A percentile compares a stretch with the other conserved stretches of the same genome.
phyloP scores from a whole-genome alignment of 1,140 invertebrate species.

The Oppia nitens region DNA sequence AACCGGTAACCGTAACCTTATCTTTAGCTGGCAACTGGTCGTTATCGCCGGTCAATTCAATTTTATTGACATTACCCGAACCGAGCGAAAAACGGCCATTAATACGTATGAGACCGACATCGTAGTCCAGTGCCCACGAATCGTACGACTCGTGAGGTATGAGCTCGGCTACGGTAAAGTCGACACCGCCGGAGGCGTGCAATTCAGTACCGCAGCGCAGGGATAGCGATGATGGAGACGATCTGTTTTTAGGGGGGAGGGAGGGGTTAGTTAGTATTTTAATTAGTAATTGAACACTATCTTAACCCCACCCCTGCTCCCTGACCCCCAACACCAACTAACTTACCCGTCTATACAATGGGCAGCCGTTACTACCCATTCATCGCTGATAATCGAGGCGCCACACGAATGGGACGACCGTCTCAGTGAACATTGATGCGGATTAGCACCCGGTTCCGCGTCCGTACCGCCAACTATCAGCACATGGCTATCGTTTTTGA shows the following conservation, averaged over 20 bases:
- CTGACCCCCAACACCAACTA: not conserved
- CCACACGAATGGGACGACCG: conserved; percentile 46
- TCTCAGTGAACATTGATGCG: conserved; percentile 1
- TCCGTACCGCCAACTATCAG: not conserved
- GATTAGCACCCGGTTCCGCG: not conserved
- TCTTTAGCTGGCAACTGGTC: not conserved
- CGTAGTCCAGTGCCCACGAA: conserved; percentile 2
- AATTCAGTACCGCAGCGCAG: not conserved
- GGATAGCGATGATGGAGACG: not conserved
- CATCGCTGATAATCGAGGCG: conserved; percentile 53
- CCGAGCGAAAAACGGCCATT: not conserved
- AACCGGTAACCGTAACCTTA: not conserved
- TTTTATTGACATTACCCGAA: not conserved
- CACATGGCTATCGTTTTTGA: too few species aligned
- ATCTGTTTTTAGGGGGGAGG: not conserved
- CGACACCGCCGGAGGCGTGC: not conserved
- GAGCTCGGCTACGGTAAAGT: not conserved
- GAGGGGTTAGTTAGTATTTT: not conserved
- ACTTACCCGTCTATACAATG: conserved; percentile 43
- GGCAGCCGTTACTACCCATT: conserved; percentile 64
- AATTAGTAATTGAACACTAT: not conserved
- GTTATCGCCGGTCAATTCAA: not conserved
- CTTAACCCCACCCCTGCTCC: not conserved
- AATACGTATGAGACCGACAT: not conserved
- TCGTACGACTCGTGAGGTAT: not conserved